Base-by-base conservation (phyloP, 35 echinoderm and acorn worm species). In the Lytechinus pictus region DNA sequence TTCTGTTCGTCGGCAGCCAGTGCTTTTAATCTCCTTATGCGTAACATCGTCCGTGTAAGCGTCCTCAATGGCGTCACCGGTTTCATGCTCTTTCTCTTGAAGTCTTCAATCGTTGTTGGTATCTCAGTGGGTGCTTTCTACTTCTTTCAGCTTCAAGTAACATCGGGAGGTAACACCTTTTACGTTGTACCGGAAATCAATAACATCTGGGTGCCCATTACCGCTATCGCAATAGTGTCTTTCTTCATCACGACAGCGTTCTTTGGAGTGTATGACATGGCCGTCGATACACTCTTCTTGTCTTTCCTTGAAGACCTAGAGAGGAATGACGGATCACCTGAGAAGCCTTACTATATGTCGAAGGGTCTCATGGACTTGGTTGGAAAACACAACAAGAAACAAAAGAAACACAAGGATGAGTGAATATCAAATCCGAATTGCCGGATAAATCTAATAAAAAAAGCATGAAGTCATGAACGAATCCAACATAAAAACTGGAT, bases 231-330 rank as follows among this genome's bases (percentile, higher is more conserved):
- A 6, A 8, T 99, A 4, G 92, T 96, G n/a, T 97, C 98, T 0
- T 99, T 95, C 66, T 95, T 97, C 12, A 95, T 99, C 52, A 95
- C 97, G 66, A 86, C 97, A 12, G 92, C 87, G 2, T 98, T 98
- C 95, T 99, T 99, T 54, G 95, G 97, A 54, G 98, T 99, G 6
- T 99, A 99, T 52, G 98, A 99, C 58, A 99, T 99, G 98, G 98
- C 97, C 14, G 97, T 99, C 13, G 98, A 99, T 86, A 99, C 98
- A 0, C 66, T 99, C 61, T 99, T 99, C 92, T 89, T 99, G 4
- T 99, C 96, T 66, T 99, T 99, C 91, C 88, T 99, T 8, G 98
- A 99, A 86, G 98, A 99, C 89, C 57, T 98, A 54, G 98, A 99
- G 91, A 86, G 98, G 53, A 87, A 99, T 87, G 97, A 97, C 61